Conservation (phyloP, 2,888 invertebrate genomes). For the Limulus polyphemus region DNA sequence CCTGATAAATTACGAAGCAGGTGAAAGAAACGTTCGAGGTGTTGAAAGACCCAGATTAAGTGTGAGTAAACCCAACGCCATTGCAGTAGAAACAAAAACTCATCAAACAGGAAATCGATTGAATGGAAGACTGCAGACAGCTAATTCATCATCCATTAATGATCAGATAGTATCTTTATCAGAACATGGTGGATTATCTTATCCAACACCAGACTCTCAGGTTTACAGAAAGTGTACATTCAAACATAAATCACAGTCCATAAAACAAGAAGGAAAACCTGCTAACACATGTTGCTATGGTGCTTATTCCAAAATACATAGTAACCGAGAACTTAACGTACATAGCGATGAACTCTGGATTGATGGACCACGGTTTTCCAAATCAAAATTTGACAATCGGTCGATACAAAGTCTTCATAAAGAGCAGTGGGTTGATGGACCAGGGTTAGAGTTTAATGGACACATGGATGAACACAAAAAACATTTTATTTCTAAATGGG, state of each 20-base stretch:
- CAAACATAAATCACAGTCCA: too few species aligned
- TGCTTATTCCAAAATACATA: neutral
- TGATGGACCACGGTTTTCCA: conserved; percentile 71
- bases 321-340: conserved; percentile 4
- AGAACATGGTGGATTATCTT: neutral
- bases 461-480: conserved; percentile 88
- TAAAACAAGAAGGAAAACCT: neutral
- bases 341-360: conserved; percentile 86
- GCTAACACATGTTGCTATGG: too few species aligned
- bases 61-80: neutral
- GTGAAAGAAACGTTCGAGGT: neutral
- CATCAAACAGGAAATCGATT: neutral
- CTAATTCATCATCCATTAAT: neutral
- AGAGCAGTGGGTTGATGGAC: conserved; percentile 94
- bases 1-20: too few species aligned
- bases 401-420: conserved; percentile 35
- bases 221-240: neutral
- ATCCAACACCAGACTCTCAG: neutral
- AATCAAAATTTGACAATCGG: conserved; percentile 28
- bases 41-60: neutral
- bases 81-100: neutral
- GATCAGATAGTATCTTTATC: neutral
- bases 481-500: conserved; percentile 85
- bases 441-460: conserved; percentile 49
- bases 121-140: neutral